Evolutionary conservation across 2,888 invertebrate genomes (phyloP).

Genomic region (Mimumesa dahlbomi): DNA sequence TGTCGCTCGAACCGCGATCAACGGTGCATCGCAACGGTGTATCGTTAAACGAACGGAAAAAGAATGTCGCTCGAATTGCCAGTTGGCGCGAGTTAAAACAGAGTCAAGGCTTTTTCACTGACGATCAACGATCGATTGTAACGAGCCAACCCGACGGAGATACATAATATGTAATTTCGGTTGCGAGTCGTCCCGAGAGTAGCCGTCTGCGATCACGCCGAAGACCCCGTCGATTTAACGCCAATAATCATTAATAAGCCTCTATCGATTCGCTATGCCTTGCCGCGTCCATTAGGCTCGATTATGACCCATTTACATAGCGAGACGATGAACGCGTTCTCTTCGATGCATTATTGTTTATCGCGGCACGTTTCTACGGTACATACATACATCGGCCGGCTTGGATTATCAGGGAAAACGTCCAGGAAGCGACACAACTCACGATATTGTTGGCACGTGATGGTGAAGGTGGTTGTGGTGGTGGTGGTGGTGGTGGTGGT

Average conservation of each 20-base stretch:
- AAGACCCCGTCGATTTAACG: slow-evolving; percentile 10
- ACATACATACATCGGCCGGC: neutral
- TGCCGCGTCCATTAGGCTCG: slow-evolving; percentile 25
- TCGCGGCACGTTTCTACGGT: slow-evolving; percentile 1
- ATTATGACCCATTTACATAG: slow-evolving; percentile 25
- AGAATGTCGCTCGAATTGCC: slow-evolving; percentile 2
- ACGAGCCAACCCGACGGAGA: neutral
- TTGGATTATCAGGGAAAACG: slow-evolving; percentile 11
- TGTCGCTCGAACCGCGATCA: no score
- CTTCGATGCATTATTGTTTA: neutral
- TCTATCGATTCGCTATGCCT: slow-evolving; percentile 6
- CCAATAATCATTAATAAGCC: slow-evolving; percentile 24
- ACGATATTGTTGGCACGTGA: no score
- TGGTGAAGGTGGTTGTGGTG: no score
- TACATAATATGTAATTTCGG: slow-evolving; percentile 9
- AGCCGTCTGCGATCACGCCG: neutral
- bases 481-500: no score
- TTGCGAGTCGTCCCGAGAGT: neutral
- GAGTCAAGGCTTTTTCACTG: slow-evolving; percentile 6
- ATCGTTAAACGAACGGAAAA: no score
- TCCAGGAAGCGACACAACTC: slow-evolving; percentile 6
- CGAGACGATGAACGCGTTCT: neutral
- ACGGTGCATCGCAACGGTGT: no score
- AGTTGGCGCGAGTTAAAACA: slow-evolving; percentile 21
- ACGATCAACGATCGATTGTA: neutral